Base-by-base conservation (phyloP, 2,797 vertebrate species). In the Botia almorhae region DNA sequence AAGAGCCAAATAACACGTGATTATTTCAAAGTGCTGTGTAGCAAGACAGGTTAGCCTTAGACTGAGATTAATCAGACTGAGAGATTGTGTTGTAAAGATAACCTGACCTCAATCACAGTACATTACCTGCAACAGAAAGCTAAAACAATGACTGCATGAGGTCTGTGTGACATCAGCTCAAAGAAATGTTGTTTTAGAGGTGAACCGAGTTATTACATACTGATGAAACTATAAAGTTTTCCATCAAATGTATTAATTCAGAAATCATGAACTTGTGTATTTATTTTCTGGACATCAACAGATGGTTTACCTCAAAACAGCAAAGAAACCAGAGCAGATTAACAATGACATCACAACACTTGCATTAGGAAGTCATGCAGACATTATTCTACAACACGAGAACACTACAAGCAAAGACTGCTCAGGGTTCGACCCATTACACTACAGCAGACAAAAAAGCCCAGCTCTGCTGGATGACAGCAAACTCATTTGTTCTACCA, bases 381-480 rank as follows among this genome's bases (percentile, higher is more conserved):
- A 74, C 23, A 3, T 12, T 26, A 68, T 85, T 85, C 65, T n/a
- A 23, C 74, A 85, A 81, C 81, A 79, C 74, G 67, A 71, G 68
- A 68, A 63, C 19, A 46, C 73, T 65, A 81, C 80, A 33, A 39
- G 46, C 68, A 7, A 65, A 68, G n/a, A 16, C 51, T 48, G n/a
- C 72, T 33, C 8, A 6, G 33, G 33, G 33, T 69, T 65, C 21
- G 19, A 76, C 60, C 46, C 51, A 48, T 75, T 69, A 51, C 51
- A 61, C 26, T 23, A 26, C 13, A 2, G 50, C 26, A 69, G 43
- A 14, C 21, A 39, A 29, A 23, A 68, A 6, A 77, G 64, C 26
- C 65, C n/a, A 55, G 8, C 53, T 46, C n/a, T 17, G 14, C 33
- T 14, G 39, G 56, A 64, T 48, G 36, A 21, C 8, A 29, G 16